Evolutionary conservation across 2,888 invertebrate species (phyloP).

Genomic region (Trachelus troglodyta): DNA sequence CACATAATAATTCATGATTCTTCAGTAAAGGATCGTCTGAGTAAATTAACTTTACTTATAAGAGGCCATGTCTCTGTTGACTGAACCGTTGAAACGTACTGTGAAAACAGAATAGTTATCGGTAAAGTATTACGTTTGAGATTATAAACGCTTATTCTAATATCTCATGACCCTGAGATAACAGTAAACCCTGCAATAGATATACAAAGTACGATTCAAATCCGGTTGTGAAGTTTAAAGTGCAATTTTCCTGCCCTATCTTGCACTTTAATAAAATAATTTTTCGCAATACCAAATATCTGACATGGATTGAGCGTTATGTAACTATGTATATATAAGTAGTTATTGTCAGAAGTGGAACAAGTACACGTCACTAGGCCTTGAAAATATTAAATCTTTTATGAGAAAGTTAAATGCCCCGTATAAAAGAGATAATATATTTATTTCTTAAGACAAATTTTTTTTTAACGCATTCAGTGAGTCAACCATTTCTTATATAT

Average conservation of each 20-base stretch:
- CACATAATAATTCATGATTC: constrained; percentile 72
- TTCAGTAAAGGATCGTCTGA: not conserved
- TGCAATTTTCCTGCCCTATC: not conserved
- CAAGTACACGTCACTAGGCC: not conserved
- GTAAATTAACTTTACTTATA: not conserved
- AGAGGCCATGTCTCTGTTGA: not conserved
- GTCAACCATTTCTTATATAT: not conserved
- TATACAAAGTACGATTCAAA: not conserved
- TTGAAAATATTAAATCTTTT: not conserved
- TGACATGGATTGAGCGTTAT: not conserved
- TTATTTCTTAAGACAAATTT: not conserved
- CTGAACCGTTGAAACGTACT: not conserved
- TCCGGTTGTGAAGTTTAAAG: not conserved
- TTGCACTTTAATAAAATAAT: not conserved
- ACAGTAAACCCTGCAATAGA: constrained; percentile 23
- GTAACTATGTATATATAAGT: not conserved
- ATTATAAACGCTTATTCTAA: not conserved
- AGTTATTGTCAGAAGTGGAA: not conserved
- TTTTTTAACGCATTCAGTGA: not conserved
- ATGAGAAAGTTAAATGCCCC: not conserved
- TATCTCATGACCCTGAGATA: constrained; percentile 49
- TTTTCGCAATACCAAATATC: not conserved
- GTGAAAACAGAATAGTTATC: constrained; percentile 33
- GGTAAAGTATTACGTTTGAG: constrained; percentile 20
- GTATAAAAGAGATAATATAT: not conserved